Conservation (phyloP, 1,140 invertebrate genomes). For the Meloidogyne hapla region DNA sequence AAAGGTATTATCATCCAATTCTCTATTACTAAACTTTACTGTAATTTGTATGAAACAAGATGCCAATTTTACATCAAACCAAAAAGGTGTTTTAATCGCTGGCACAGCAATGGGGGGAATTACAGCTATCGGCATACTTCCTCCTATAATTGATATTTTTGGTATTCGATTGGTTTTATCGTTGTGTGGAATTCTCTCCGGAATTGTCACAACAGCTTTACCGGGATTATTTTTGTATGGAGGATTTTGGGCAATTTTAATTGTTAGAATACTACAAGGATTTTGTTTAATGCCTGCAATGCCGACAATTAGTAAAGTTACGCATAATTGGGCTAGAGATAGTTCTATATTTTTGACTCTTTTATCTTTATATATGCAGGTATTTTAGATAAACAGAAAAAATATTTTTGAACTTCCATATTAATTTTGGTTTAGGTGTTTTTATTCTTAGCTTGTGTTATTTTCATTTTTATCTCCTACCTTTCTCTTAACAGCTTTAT, state of each 20-base stretch:
- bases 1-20: slow-evolving; percentile 18
- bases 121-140: slow-evolving; percentile 7
- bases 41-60: slow-evolving; percentile 16
- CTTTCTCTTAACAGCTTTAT: too few species aligned
- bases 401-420: too few species aligned
- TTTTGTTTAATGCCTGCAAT: slow-evolving; percentile 28
- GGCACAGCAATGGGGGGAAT: slow-evolving; percentile 27
- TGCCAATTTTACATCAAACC: slow-evolving; percentile 11
- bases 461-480: too few species aligned
- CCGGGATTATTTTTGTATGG: slow-evolving; percentile 13
- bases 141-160: slow-evolving; percentile 9
- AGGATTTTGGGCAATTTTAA: slow-evolving; percentile 19
- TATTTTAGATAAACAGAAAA: background rate
- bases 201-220: slow-evolving; percentile 8
- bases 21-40: slow-evolving; percentile 23
- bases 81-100: slow-evolving; percentile 14
- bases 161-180: slow-evolving; percentile 12
- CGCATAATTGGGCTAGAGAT: background rate
- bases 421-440: too few species aligned
- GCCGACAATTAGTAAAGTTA: slow-evolving; percentile 22
- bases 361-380: slow-evolving; percentile 24
- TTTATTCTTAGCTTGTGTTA: too few species aligned
- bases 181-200: slow-evolving; percentile 16
- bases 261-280: slow-evolving; percentile 18
- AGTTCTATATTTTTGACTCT: slow-evolving; percentile 17